Percentiles rank a stretch among this genome's conserved stretches.
These are phyloP conservation scores for Folsomia manolachei DNA, from an alignment of 2,888 invertebrate genomes.

Conservation along the genomic window DNA sequence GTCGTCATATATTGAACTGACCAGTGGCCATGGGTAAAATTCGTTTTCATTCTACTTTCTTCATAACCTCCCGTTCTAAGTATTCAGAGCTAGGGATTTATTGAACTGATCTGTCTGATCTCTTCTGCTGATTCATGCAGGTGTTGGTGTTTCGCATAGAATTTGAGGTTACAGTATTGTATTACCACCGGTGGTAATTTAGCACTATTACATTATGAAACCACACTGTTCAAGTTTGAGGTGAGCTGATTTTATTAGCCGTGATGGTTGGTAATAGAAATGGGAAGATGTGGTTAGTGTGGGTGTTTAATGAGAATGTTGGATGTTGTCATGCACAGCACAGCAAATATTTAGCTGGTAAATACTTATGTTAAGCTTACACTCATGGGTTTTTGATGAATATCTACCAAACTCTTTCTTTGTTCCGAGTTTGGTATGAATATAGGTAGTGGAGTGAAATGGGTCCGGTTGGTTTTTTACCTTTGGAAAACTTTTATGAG, in stretches of 20 bases:
- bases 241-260: neutral
- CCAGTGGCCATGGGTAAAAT: too few relatives aligned
- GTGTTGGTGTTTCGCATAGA: neutral
- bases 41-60: too few relatives aligned
- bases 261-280: too few relatives aligned
- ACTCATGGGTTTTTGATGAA: neutral
- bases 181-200: too few relatives aligned
- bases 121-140: too few relatives aligned
- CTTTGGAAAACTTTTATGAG: neutral
- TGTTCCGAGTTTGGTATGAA: neutral
- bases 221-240: neutral
- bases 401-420: neutral
- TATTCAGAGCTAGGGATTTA: too few relatives aligned
- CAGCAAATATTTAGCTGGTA: too few relatives aligned
- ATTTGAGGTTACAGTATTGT: too few relatives aligned
- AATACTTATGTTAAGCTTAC: neutral
- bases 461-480: neutral
- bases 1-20: too few relatives aligned
- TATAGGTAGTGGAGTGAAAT: neutral
- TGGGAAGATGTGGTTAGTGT: neutral
- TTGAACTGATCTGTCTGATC: too few relatives aligned
- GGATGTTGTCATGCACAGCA: neutral
- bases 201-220: too few relatives aligned
- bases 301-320: slow-evolving; percentile 7
- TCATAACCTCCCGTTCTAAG: too few relatives aligned